Conservation (phyloP, 2,797 vertebrate genomes). For the Petrocephalus schoutedeni region DNA sequence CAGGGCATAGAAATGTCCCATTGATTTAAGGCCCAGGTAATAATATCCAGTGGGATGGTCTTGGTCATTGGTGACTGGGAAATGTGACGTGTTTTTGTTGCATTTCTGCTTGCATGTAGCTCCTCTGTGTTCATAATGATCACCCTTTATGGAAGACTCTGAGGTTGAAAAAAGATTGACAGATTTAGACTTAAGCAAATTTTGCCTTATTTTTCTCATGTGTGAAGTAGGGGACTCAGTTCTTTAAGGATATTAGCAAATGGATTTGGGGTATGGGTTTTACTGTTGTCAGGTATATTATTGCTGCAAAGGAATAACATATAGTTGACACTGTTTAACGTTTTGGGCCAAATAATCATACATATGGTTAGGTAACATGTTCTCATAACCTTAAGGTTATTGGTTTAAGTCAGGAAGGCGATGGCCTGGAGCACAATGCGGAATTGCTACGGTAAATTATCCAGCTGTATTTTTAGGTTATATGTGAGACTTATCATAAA, state of each 20-base stretch:
- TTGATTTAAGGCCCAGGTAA: background rate
- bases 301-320: background rate
- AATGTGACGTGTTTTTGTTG: background rate
- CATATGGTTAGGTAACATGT: background rate
- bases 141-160: background rate
- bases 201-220: background rate
- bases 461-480: background rate
- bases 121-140: background rate
- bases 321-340: background rate
- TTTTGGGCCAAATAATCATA: background rate
- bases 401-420: background rate
- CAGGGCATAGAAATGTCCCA: background rate
- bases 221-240: background rate
- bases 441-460: background rate
- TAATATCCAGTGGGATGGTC: background rate
- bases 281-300: background rate
- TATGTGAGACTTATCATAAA: background rate
- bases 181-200: background rate
- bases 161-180: background rate
- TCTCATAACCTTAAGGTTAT: background rate
- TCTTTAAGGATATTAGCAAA: background rate
- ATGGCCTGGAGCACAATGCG: background rate
- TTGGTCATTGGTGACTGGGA: background rate
- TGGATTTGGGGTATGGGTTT: background rate
- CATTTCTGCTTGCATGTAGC: background rate